phyloP scores from a whole-genome alignment of 1,140 invertebrate species.

The Lepidurus couesii region DNA sequence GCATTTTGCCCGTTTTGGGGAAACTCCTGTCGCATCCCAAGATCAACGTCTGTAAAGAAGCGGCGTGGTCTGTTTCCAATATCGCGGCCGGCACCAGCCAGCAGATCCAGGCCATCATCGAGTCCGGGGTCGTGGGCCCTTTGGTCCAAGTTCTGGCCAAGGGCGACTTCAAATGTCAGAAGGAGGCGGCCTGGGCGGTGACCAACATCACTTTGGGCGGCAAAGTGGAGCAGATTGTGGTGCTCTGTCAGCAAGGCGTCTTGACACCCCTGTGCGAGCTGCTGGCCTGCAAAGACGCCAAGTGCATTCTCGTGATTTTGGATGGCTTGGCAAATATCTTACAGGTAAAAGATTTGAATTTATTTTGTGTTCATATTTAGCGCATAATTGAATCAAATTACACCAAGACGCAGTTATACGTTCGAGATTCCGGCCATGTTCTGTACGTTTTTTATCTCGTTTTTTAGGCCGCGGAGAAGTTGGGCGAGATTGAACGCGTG shows the following conservation, averaged over 20 bases:
- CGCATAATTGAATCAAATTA: not conserved
- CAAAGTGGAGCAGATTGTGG: conserved; percentile 58
- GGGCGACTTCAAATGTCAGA: conserved; percentile 71
- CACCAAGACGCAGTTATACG: not conserved
- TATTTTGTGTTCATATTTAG: not conserved
- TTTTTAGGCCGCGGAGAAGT: conserved; percentile 49
- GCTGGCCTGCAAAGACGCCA: conserved; percentile 52
- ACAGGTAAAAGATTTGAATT: conserved; percentile 39
- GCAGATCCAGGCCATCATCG: conserved; percentile 57
- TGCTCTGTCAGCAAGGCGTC: conserved; percentile 54
- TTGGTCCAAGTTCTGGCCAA: conserved; percentile 42
- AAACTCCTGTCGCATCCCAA: conserved; percentile 68
- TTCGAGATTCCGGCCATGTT: not conserved
- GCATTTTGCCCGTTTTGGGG: conserved; percentile 65
- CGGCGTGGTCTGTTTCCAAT: conserved; percentile 77
- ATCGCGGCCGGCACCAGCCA: conserved; percentile 68
- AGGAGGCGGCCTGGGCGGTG: conserved; percentile 74
- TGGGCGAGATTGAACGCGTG: conserved; percentile 49
- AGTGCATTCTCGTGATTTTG: conserved; percentile 55
- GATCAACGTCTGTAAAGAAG: conserved; percentile 73
- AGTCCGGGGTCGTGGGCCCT: conserved; percentile 8
- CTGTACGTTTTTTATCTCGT: conserved; percentile 30
- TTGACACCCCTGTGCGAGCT: conserved; percentile 52
- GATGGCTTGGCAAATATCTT: conserved; percentile 61
- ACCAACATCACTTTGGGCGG: conserved; percentile 70